A percentile compares a stretch with the other conserved stretches of the same genome.
Evolutionary conservation across 2,113 vertebrate genomes (phyloP).

Genomic region (western clawed frog (Xenopus tropicalis)): DNA sequence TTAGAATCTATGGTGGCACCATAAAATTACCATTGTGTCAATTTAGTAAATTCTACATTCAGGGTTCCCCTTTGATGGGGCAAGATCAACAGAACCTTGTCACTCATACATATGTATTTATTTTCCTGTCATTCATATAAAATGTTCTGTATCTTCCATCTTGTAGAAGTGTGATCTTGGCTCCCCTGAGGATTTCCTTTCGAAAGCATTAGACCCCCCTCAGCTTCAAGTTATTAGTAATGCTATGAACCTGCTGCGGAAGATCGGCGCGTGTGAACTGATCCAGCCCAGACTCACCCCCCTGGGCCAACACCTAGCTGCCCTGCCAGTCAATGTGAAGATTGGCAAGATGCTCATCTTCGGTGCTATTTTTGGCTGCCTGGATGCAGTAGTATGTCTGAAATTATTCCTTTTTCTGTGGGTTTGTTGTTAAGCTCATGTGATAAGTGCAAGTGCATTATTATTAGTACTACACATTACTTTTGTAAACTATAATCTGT

Average conservation of each 20-base stretch:
- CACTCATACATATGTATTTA: too few species aligned
- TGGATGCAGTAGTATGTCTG: slow-evolving; percentile 85
- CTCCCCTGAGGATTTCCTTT: slow-evolving; percentile 89
- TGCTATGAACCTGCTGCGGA: slow-evolving; percentile 84
- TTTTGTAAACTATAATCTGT: too few species aligned
- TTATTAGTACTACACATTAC: too few species aligned
- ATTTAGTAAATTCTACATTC: too few species aligned
- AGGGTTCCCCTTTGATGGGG: too few species aligned
- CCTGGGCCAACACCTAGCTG: slow-evolving; percentile 89
- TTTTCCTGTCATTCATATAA: not conserved
- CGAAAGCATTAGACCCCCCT: slow-evolving; percentile 83
- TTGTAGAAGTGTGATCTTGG: slow-evolving; percentile 90
- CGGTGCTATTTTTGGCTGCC: slow-evolving; percentile 90
- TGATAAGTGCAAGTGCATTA: too few species aligned
- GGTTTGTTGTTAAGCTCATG: too few species aligned
- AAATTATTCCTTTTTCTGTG: not conserved
- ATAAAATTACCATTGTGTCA: too few species aligned
- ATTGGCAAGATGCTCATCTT: slow-evolving; percentile 99
- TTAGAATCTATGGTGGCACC: too few species aligned
- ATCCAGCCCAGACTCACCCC: slow-evolving; percentile 78
- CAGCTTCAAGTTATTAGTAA: slow-evolving; percentile 91
- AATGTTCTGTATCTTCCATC: not conserved
- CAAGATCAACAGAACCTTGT: too few species aligned
- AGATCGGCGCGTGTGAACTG: slow-evolving; percentile 86
- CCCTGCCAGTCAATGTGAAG: slow-evolving; percentile 92